Base-by-base conservation (phyloP, 1,140 invertebrate genomes). In the Drosophila grimshawi region DNA sequence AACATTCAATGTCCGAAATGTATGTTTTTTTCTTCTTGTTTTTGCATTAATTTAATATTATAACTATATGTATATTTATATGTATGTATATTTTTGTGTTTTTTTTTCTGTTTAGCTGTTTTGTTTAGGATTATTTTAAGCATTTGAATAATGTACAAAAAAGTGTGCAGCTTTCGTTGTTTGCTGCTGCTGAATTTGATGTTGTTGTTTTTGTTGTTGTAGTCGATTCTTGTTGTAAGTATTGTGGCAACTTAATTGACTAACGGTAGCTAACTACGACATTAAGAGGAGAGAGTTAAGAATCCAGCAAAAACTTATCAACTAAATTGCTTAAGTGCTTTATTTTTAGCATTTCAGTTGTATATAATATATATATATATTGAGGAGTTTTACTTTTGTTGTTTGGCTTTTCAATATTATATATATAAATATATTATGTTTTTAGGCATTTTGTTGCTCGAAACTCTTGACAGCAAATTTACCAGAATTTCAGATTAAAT, bases 161-260 rank as follows among this genome's bases (percentile, higher is more conserved):
- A 45, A 72, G 49, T 43, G 49, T 43, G 68, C 76, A 83, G 66
- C 64, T 66, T 55, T 62, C 41, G 27, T 56, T 65, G 37, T 43
- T 27, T 29, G 37, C 3, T 60, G 39, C 6, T 60, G 46, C 35
- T 51, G 33, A 61, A 75, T 63, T 46, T 66, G n/a, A 30, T 49
- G 46, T 56, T 51, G 5, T 46, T 32, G 11, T 39, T 19, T 19
- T 19, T 62, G 33, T 41, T 57, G 35, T 41, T 71, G 53, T 45
- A 57, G 45, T 59, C 77, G 52, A 56, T 51, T 78, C 39, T 81
- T 63, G 56, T 86, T 81, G 69, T 86, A 86, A 86, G 82, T 86
- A 88, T 80, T 88, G 83, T 83, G 83, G 83, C 83, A 88, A 88
- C 83, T 88, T 88, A 88, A 88, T 71, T 77, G 76, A 88, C 83